Evolutionary conservation across 2,888 invertebrate species (phyloP), one percentile per base, ranked within the genome.

Genomic region (Latheticus oryzae): DNA sequence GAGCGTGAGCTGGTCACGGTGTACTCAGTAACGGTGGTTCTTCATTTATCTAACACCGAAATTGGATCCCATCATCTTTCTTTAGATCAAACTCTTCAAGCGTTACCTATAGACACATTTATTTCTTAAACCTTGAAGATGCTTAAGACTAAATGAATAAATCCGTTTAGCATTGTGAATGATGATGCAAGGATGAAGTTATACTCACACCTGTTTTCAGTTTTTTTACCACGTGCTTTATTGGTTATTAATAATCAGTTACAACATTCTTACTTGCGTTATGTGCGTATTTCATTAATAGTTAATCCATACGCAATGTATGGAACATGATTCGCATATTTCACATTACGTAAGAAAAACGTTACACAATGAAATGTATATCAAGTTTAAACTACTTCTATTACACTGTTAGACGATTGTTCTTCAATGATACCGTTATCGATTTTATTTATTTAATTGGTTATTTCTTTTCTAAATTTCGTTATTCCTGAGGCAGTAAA

Each of bases 1-100:
- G 59, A 61, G 63, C 67, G 63, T 66, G 71, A 70, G 68, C 62
- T 69, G 65, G 70, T 71, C 70, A 69, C 67, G 68, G 68, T 63
- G 52, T 60, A 55, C 50, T 62, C 42, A 53, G 52, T 69, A 69
- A 70, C 69, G 67, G 70, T 69, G 38, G 24, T 32, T 19, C 35
- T 48, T 33, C 21, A 32, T 15, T 19, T 28, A 43, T 43, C 38
- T 15, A 40, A 13, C 12, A 12, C 42, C 17, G n/a, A 43, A 43
- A 43, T 43, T 43, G 16, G 19, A 43, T 19, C 23, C 38, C 19
- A 33, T 2, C 30, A 30, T 4, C 13, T 30, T 12, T 30, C 13
- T 30, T 7, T 11, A 11, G 9, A 26, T 7, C n/a, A 9, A 26
- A 9, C 26, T 26, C n/a, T 26, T 7, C 26, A 26, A 2, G 8